These are phyloP conservation scores for Ciconia nigra DNA, from an alignment of 2,797 vertebrate species.

Conservation along the genomic window DNA sequence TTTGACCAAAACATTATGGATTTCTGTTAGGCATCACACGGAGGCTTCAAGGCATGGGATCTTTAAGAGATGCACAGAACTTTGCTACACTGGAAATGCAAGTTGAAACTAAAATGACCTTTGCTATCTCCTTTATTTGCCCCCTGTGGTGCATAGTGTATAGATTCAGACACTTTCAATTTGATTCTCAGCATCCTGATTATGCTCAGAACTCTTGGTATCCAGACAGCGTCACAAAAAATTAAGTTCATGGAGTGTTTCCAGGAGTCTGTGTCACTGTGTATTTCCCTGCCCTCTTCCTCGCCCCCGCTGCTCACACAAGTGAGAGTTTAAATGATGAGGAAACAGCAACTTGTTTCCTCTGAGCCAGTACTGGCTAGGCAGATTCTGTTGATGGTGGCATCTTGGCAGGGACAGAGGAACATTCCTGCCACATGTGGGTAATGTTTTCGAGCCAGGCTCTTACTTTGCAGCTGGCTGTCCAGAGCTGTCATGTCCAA, in stretches of 20 bases:
- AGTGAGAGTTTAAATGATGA: background rate
- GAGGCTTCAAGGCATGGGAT: background rate
- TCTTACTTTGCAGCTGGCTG: background rate
- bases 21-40: background rate
- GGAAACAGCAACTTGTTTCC: background rate
- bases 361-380: background rate
- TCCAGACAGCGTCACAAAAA: background rate
- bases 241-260: background rate
- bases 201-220: background rate
- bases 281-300: background rate
- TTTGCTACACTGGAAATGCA: background rate
- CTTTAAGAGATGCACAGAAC: background rate
- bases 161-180: background rate
- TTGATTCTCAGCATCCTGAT: background rate
- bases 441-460: slow-evolving; percentile 1
- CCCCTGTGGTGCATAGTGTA: background rate
- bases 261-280: background rate
- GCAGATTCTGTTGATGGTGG: background rate
- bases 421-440: background rate
- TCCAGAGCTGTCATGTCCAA: background rate
- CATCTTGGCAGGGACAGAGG: slow-evolving; percentile 4
- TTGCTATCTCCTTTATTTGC: background rate
- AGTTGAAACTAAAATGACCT: background rate
- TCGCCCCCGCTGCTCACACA: fast-evolving
- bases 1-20: background rate